A percentile compares a stretch with the other conserved stretches of the same genome.
Evolutionary conservation across 2,888 invertebrate genomes (phyloP).

Genomic region (Invenusta paracnida): DNA sequence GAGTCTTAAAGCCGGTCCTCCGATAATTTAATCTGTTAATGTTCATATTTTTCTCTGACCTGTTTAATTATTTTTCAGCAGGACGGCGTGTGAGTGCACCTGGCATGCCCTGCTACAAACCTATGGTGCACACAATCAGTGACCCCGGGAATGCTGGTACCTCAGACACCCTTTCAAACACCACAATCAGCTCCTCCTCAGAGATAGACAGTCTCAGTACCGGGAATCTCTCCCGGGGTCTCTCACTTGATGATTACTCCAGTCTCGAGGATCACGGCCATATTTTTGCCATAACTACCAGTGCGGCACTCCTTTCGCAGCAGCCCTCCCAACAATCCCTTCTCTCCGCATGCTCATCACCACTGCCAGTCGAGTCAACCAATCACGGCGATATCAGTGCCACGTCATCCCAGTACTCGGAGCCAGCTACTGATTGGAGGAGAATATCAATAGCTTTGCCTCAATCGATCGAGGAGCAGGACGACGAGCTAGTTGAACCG

Average conservation of each 20-base stretch:
- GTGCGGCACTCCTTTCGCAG: neutral
- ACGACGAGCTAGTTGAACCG: neutral
- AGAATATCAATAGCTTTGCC: neutral
- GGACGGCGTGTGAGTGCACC: too few species aligned
- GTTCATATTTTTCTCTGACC: too few species aligned
- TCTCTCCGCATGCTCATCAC: neutral
- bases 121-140: neutral
- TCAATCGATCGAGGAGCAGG: neutral
- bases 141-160: neutral
- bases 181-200: neutral
- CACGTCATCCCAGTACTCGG: neutral
- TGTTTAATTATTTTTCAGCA: too few species aligned
- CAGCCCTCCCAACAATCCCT: neutral
- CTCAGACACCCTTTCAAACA: neutral
- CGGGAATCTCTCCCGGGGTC: neutral
- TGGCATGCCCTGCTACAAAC: too few species aligned
- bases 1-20: too few species aligned
- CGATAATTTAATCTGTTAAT: too few species aligned
- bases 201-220: neutral
- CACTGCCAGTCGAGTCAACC: neutral
- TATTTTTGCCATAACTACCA: neutral
- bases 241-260: neutral
- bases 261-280: neutral
- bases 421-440: neutral
- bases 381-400: conserved; percentile 8